These are phyloP conservation scores for Danio tinwini DNA, from an alignment of 2,797 vertebrate species.

Conservation along the genomic window DNA sequence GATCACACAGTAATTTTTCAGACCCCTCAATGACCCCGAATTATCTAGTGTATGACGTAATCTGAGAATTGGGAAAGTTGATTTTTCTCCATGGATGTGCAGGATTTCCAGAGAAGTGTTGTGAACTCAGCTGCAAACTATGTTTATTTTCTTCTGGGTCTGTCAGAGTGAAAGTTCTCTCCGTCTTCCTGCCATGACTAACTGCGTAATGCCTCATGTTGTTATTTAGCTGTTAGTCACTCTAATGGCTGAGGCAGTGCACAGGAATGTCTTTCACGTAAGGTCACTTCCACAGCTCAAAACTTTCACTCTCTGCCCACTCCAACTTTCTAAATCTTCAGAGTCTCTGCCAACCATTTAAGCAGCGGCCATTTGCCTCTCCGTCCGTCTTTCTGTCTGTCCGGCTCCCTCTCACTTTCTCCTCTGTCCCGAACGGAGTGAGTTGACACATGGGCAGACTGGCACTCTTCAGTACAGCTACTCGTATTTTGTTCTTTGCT, in stretches of 20 bases:
- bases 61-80: not conserved
- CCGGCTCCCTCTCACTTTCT: slow-evolving; percentile 40
- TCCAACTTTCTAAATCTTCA: slow-evolving; percentile 42
- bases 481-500: slow-evolving; percentile 61
- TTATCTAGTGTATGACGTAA: not conserved
- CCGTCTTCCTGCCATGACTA: slow-evolving; percentile 35
- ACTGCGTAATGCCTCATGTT: slow-evolving; percentile 43
- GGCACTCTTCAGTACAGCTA: slow-evolving; percentile 54
- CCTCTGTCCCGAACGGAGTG: slow-evolving; percentile 40
- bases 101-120: slow-evolving; percentile 9
- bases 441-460: slow-evolving; percentile 62
- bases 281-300: slow-evolving; percentile 64
- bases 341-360: slow-evolving; percentile 46
- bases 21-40: slow-evolving; percentile 1
- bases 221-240: slow-evolving; percentile 56
- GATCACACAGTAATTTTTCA: slow-evolving; percentile 1
- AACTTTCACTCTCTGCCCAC: slow-evolving; percentile 41
- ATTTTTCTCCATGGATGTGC: not conserved
- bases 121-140: slow-evolving; percentile 18
- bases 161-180: slow-evolving; percentile 32
- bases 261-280: slow-evolving; percentile 63
- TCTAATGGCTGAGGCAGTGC: slow-evolving; percentile 57
- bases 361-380: slow-evolving; percentile 45
- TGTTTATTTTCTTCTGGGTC: slow-evolving; percentile 31
- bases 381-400: slow-evolving; percentile 24